Evolutionary conservation across 2,888 invertebrate genomes (phyloP).

Genomic region (Lasioglossum calceatum): DNA sequence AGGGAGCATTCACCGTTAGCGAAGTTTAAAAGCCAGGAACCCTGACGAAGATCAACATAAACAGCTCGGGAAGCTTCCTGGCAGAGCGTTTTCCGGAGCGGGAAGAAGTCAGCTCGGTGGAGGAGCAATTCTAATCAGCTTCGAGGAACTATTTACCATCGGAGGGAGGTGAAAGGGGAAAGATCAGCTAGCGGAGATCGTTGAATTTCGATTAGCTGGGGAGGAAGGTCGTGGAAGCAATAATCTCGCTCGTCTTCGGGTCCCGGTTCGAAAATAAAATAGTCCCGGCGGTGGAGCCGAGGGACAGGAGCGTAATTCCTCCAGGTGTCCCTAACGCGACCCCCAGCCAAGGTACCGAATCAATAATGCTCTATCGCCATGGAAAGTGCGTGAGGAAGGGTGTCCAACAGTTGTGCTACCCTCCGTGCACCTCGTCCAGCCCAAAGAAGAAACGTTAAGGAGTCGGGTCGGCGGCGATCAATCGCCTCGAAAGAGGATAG

Average conservation of each 20-base stretch:
- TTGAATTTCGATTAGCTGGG: neutral
- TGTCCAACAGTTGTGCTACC: conserved; percentile 9
- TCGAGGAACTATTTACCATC: neutral
- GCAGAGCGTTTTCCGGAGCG: neutral
- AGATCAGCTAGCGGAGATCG: neutral
- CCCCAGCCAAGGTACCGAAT: conserved; percentile 11
- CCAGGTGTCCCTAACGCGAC: conserved; percentile 8
- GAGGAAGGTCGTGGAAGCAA: neutral
- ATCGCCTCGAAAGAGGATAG: neutral
- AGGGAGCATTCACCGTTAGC: neutral
- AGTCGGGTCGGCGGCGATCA: neutral
- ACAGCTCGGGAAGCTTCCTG: neutral
- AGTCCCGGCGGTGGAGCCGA: neutral
- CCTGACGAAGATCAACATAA: neutral
- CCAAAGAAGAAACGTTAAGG: neutral
- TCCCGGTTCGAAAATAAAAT: neutral
- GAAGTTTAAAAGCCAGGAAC: neutral
- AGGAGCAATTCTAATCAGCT: neutral
- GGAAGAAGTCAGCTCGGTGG: neutral
- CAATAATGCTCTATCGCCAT: conserved; percentile 28
- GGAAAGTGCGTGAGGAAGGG: conserved; percentile 20
- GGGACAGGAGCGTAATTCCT: neutral
- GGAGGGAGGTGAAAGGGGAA: neutral
- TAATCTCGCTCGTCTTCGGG: neutral
- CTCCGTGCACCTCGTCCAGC: neutral